Conservation (phyloP, 2,888 invertebrate species). For the Dascillus cervinus region DNA sequence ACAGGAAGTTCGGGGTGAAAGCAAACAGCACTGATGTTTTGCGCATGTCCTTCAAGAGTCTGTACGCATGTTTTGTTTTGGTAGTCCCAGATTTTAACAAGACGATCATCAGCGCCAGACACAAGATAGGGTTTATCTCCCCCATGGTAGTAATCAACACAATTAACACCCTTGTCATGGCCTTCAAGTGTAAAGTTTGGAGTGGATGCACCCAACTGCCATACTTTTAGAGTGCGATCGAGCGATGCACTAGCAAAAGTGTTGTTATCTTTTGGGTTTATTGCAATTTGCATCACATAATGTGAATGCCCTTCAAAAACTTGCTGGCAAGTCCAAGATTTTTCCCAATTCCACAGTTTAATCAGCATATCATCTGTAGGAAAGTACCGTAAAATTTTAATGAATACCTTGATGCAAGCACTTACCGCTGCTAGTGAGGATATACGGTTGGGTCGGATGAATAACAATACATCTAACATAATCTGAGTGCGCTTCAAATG, state of each 20-base stretch:
- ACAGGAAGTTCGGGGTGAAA: conserved; percentile 99
- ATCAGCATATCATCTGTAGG: conserved; percentile 91
- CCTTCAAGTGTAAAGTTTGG: conserved; percentile 98
- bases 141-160: conserved; percentile 98
- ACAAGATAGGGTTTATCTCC: conserved; percentile 99
- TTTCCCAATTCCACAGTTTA: conserved; percentile 99
- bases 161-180: conserved; percentile 98
- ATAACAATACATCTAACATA: conserved; percentile 94
- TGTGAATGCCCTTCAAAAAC: conserved; percentile 99
- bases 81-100: conserved; percentile 99
- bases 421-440: conserved; percentile 93
- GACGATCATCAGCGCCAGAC: conserved; percentile 95
- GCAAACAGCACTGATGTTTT: conserved; percentile 91
- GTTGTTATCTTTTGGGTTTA: conserved; percentile 99
- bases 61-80: conserved; percentile 99
- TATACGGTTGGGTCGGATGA: conserved; percentile 95
- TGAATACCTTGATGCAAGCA: conserved; percentile 19
- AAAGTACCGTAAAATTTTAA: background rate
- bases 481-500: conserved; percentile 98
- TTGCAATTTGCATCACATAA: conserved; percentile 99
- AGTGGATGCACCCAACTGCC: conserved; percentile 96
- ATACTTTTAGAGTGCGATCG: conserved; percentile 94
- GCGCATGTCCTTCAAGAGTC: conserved; percentile 93
- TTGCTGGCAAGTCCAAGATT: conserved; percentile 95
- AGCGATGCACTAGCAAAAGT: conserved; percentile 99